Evolutionary conservation across 2,888 invertebrate genomes (phyloP).

Genomic region (Cryptocheilus praepositus): DNA sequence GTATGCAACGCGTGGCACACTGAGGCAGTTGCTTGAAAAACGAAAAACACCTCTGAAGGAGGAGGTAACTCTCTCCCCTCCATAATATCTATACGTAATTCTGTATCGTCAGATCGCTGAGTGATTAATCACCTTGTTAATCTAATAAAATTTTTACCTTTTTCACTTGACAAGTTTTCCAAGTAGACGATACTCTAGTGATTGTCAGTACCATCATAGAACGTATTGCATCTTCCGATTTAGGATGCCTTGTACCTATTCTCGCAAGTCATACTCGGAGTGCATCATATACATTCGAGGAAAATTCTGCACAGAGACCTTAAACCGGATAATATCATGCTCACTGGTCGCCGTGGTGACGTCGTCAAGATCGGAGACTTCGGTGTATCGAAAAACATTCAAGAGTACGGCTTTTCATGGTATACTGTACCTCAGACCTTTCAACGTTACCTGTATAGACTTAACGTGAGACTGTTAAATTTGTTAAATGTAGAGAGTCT

Average conservation of each 20-base stretch:
- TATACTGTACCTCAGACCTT: no score
- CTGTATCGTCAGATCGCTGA: no score
- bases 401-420: constrained; percentile 48
- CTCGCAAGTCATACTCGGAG: constrained; percentile 80
- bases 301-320: constrained; percentile 89
- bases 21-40: constrained; percentile 82
- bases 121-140: no score
- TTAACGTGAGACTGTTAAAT: background rate
- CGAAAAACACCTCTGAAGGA: constrained; percentile 60
- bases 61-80: constrained; percentile 47
- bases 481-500: constrained; percentile 14
- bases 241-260: constrained; percentile 66
- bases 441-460: no score
- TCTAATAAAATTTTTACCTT: no score
- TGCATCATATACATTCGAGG: constrained; percentile 87
- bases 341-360: constrained; percentile 81
- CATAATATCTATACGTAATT: no score
- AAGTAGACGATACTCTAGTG: no score
- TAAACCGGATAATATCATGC: constrained; percentile 89
- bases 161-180: no score
- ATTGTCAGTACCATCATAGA: background rate
- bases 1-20: constrained; percentile 86
- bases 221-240: constrained; percentile 9
- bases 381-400: constrained; percentile 84
- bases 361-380: constrained; percentile 90